Percentiles rank a stretch among this genome's conserved stretches.
Conservation (phyloP, 2,888 invertebrate species). For the Mythimna impura region DNA sequence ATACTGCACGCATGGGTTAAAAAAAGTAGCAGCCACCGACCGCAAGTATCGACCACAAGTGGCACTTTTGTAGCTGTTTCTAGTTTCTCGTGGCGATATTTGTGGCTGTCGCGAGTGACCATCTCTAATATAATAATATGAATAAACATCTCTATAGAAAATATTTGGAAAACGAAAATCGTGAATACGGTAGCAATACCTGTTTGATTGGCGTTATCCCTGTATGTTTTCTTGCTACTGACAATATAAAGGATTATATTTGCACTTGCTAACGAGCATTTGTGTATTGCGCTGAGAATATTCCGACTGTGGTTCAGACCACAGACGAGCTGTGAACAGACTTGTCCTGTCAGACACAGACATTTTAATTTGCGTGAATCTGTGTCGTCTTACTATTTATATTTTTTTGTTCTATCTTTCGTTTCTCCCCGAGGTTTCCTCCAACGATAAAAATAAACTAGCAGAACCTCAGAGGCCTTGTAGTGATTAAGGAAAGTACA, state of each 20-base stretch:
- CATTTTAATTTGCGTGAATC: conserved; percentile 12
- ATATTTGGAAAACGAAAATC: too few species aligned
- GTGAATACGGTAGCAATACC: too few species aligned
- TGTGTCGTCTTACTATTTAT: neutral
- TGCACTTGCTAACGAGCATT: neutral
- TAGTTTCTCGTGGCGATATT: too few species aligned
- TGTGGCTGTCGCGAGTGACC: too few species aligned
- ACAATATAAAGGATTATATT: neutral
- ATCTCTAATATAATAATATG: too few species aligned
- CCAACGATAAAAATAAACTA: neutral
- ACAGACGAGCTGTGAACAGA: neutral
- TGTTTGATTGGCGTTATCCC: neutral
- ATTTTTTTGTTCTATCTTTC: neutral
- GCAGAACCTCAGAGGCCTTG: neutral
- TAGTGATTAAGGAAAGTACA: neutral
- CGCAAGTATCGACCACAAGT: too few species aligned
- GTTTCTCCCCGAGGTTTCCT: neutral
- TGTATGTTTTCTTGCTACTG: neutral
- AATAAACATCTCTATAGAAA: too few species aligned
- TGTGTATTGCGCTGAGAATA: neutral
- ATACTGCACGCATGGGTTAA: too few species aligned
- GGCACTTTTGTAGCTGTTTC: too few species aligned
- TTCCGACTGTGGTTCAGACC: neutral
- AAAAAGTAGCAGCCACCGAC: too few species aligned
- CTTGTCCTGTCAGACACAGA: neutral